Percentiles rank a stretch among this genome's conserved stretches.
phyloP scores from a whole-genome alignment of 2,113 vertebrate genomes.

The Cricetomys ansorgei region DNA sequence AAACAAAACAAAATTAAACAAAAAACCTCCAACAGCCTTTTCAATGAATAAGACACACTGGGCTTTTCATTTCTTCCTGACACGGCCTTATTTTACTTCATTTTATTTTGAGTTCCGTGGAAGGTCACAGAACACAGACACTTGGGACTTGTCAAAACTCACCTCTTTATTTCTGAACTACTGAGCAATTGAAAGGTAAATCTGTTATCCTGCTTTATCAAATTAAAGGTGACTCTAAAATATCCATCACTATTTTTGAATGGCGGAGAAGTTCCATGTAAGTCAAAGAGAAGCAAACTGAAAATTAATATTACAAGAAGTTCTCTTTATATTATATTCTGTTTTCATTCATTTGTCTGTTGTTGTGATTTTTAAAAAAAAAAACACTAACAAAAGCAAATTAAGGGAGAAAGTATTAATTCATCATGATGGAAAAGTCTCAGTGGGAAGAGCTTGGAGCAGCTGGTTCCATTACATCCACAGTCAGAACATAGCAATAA shows the following conservation, averaged over 20 bases:
- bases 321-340: background rate
- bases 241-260: background rate
- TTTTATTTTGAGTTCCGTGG: background rate
- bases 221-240: background rate
- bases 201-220: background rate
- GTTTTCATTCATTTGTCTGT: background rate
- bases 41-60: constrained; percentile 56
- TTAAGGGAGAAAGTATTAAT: background rate
- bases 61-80: constrained; percentile 4
- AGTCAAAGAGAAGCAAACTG: background rate
- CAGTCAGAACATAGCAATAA: background rate
- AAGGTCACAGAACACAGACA: background rate
- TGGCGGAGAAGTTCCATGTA: background rate
- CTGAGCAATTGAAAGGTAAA: background rate
- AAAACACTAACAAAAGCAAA: background rate
- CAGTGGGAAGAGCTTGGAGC: background rate
- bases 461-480: background rate
- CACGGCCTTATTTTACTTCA: background rate
- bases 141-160: background rate
- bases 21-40: constrained; percentile 61
- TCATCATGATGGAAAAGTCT: background rate
- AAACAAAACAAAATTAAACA: too few species aligned
- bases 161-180: background rate
- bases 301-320: background rate
- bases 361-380: background rate